Conservation (phyloP, 2,888 invertebrate species). For the Drosophila crucigera region DNA sequence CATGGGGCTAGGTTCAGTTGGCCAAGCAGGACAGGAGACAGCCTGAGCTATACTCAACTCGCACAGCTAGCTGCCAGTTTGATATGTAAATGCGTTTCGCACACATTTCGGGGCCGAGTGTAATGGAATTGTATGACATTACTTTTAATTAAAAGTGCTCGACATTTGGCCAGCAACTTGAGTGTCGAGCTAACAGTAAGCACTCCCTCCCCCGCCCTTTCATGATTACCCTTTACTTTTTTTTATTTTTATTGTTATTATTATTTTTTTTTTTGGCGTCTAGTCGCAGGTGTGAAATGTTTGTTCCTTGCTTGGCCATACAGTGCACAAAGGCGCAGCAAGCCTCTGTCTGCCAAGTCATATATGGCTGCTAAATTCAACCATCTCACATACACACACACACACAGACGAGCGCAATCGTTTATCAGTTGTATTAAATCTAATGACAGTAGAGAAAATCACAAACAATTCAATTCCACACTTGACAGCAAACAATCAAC, state of each 20-base stretch:
- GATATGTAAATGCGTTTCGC: constrained; percentile 81
- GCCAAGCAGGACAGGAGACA: constrained; percentile 36
- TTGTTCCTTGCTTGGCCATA: constrained; percentile 31
- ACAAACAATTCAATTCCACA: constrained; percentile 75
- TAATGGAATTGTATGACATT: constrained; percentile 83
- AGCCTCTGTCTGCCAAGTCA: constrained; percentile 30
- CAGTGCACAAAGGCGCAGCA: constrained; percentile 34
- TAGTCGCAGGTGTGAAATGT: constrained; percentile 57
- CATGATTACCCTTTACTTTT: constrained; percentile 3
- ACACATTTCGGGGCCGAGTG: constrained; percentile 77
- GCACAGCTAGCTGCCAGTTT: constrained; percentile 52
- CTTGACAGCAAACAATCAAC: constrained; percentile 52
- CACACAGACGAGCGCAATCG: not conserved
- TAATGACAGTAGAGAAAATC: constrained; percentile 63
- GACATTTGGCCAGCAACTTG: constrained; percentile 78
- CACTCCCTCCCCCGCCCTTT: constrained; percentile 8
- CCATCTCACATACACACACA: not conserved
- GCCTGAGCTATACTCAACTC: constrained; percentile 29
- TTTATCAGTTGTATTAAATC: constrained; percentile 74
- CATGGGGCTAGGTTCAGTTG: constrained; percentile 5
- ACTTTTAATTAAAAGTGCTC: constrained; percentile 84
- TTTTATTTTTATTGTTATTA: not conserved
- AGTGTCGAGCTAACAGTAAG: constrained; percentile 50
- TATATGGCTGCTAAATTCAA: constrained; percentile 12
- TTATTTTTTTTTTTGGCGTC: constrained; percentile 41